Percentiles rank a stretch among this genome's conserved stretches.
phyloP scores from a whole-genome alignment of 92 coral and sea anemone species.

The Pocillopora meandrina region DNA sequence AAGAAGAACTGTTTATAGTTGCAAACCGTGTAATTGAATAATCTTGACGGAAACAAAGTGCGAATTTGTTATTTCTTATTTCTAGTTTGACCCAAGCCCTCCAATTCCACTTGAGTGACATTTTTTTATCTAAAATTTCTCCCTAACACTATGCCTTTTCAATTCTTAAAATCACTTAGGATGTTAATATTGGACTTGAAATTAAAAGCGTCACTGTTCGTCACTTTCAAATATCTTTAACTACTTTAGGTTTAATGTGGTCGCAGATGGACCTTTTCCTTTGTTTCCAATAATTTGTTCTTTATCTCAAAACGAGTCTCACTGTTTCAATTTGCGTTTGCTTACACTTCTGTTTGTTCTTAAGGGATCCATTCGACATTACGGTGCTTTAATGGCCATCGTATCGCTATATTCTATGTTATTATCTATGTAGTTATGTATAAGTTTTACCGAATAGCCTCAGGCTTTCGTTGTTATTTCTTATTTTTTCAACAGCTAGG shows the following conservation, averaged over 20 bases:
- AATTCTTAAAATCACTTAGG: too few relatives aligned
- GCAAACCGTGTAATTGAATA: background rate
- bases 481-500: too few relatives aligned
- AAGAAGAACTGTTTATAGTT: background rate
- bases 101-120: too few relatives aligned
- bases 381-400: background rate
- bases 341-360: background rate
- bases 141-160: too few relatives aligned
- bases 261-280: background rate
- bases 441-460: too few relatives aligned
- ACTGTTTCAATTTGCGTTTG: background rate
- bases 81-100: too few relatives aligned
- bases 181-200: background rate
- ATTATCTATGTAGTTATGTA: background rate
- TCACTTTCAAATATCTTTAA: too few relatives aligned
- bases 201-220: background rate
- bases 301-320: background rate
- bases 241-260: background rate
- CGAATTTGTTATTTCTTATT: background rate
- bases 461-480: too few relatives aligned
- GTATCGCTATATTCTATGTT: background rate
- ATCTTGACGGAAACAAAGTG: background rate
- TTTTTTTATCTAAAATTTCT: too few relatives aligned
- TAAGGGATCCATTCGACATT: too few relatives aligned
- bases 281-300: background rate